A percentile compares a stretch with the other conserved stretches of the same genome.
Conservation (phyloP, 1,140 invertebrate species). For the Leptoteleia sp. region DNA sequence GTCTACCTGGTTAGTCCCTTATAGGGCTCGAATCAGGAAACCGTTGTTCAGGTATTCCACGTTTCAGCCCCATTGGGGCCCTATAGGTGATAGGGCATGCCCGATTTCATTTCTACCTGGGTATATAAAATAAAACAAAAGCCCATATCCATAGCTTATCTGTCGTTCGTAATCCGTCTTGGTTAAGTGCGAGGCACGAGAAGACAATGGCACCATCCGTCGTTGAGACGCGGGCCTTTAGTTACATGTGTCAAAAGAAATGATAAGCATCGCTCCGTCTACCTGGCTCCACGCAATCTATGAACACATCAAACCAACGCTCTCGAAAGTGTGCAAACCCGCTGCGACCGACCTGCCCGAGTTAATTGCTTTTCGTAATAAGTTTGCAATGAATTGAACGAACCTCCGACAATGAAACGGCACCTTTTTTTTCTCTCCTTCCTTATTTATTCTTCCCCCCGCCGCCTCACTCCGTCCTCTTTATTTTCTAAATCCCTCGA, state of each 20-base stretch:
- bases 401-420: conserved; percentile 20
- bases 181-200: not conserved
- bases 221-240: conserved; percentile 13
- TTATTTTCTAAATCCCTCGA: conserved; percentile 6
- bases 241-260: conserved; percentile 39
- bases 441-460: conserved; percentile 4
- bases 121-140: not conserved
- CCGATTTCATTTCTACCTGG: too few relatives aligned
- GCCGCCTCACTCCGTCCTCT: too few relatives aligned
- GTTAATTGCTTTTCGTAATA: conserved; percentile 46
- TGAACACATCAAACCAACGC: conserved; percentile 26
- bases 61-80: too few relatives aligned
- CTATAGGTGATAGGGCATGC: too few relatives aligned
- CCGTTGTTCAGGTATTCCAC: too few relatives aligned
- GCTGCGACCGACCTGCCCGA: conserved; percentile 17
- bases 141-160: conserved; percentile 24
- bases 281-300: conserved; percentile 17
- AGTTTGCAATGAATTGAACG: conserved; percentile 13
- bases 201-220: conserved; percentile 28
- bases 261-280: conserved; percentile 36
- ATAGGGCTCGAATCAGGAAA: too few relatives aligned
- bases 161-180: conserved; percentile 4
- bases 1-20: too few relatives aligned
- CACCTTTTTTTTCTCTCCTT: conserved; percentile 4
- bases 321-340: conserved; percentile 31